phyloP scores from a whole-genome alignment of 2,888 invertebrate species.

The Gnatocerus cornutus region DNA sequence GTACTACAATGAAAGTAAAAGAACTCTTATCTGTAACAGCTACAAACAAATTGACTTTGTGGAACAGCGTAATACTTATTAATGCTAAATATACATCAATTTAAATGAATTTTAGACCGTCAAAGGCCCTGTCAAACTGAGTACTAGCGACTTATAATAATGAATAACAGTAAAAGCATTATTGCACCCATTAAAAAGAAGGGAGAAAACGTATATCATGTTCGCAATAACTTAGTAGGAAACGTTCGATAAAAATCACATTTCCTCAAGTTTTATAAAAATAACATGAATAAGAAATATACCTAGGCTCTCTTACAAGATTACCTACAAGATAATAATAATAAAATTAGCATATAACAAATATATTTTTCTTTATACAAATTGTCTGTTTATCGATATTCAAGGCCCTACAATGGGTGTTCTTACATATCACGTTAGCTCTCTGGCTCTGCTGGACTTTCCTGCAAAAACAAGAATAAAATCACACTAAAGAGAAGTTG shows the following conservation, averaged over 20 bases:
- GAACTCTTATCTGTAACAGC: conserved; percentile 12
- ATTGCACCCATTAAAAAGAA: conserved; percentile 65
- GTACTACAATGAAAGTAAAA: conserved; percentile 5
- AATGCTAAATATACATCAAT: conserved; percentile 38
- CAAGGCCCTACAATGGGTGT: conserved; percentile 45
- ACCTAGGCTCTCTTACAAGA: conserved; percentile 54
- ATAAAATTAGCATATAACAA: conserved; percentile 49
- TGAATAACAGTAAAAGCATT: conserved; percentile 68
- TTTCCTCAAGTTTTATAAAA: conserved; percentile 59
- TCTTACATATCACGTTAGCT: conserved; percentile 51
- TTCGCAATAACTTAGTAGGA: conserved; percentile 54
- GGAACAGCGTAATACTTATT: conserved; percentile 36
- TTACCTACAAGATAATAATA: conserved; percentile 49
- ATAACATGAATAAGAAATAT: conserved; percentile 57
- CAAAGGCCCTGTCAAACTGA: conserved; percentile 38
- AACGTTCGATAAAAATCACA: conserved; percentile 55
- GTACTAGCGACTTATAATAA: conserved; percentile 66
- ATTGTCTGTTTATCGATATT: conserved; percentile 49
- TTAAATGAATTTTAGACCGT: conserved; percentile 38
- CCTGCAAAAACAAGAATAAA: conserved; percentile 54
- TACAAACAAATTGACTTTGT: conserved; percentile 39
- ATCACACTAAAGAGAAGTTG: neutral
- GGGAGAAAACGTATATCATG: conserved; percentile 41
- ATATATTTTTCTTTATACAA: conserved; percentile 55
- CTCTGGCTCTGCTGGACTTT: conserved; percentile 63